A percentile compares a stretch with the other conserved stretches of the same genome.
phyloP scores from a whole-genome alignment of 2,888 invertebrate genomes.

The Parnassius glacialis region DNA sequence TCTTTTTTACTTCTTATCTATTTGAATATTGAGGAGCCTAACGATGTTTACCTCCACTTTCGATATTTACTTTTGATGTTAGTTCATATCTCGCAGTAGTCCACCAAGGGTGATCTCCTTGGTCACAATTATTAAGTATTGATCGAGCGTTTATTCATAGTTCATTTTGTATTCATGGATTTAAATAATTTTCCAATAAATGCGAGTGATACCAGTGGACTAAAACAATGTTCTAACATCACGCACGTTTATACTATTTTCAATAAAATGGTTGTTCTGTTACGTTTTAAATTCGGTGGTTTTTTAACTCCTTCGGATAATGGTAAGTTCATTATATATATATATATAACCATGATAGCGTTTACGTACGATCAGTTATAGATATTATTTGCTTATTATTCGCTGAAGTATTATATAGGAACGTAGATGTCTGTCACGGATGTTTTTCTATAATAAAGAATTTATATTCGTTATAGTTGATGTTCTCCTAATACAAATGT shows the following conservation, averaged over 20 bases:
- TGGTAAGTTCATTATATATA: constrained; percentile 31
- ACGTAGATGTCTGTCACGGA: too few species aligned
- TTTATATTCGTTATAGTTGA: too few species aligned
- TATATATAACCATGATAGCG: background rate
- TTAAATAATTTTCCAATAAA: constrained; percentile 6
- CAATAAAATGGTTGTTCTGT: constrained; percentile 40
- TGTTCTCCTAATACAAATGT: too few species aligned
- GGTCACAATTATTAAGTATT: background rate
- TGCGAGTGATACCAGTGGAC: constrained; percentile 1
- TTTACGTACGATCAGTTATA: too few species aligned
- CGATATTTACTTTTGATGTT: constrained; percentile 14
- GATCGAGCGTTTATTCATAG: background rate
- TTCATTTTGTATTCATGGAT: constrained; percentile 13
- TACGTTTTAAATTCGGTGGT: constrained; percentile 34
- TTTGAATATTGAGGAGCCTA: constrained; percentile 1
- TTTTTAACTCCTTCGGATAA: constrained; percentile 28
- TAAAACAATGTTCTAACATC: constrained; percentile 21
- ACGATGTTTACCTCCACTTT: constrained; percentile 10
- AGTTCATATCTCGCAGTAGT: constrained; percentile 6
- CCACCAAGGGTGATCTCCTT: background rate
- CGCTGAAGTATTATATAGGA: too few species aligned
- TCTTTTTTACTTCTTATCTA: constrained; percentile 20
- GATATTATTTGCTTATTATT: too few species aligned
- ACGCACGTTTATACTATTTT: constrained; percentile 14
- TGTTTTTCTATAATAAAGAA: too few species aligned